Evolutionary conservation across 2,113 vertebrate species (phyloP).

Genomic region (Axis porcinus): DNA sequence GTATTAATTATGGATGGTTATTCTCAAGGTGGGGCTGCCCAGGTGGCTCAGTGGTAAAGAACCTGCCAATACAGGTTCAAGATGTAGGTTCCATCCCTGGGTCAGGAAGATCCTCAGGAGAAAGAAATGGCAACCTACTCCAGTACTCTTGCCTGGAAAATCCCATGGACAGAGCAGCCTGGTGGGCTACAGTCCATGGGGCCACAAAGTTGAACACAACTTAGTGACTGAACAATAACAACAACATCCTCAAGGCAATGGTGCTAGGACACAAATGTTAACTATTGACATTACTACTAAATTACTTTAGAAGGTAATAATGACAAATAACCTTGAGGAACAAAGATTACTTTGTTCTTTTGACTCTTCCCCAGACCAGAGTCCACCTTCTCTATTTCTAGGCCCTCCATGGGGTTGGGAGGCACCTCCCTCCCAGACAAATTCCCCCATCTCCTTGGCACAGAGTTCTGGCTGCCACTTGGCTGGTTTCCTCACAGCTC

Average conservation of each 20-base stretch:
- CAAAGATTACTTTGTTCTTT: background rate
- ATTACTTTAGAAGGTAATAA: background rate
- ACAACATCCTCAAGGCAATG: background rate
- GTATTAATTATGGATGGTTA: background rate
- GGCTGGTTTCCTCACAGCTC: background rate
- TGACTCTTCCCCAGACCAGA: background rate
- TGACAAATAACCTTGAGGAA: background rate
- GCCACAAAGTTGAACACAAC: background rate
- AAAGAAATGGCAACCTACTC: background rate
- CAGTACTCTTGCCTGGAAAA: background rate
- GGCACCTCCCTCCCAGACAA: background rate
- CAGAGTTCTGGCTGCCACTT: background rate
- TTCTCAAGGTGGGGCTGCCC: background rate
- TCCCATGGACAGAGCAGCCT: background rate
- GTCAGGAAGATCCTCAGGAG: background rate
- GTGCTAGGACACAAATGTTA: background rate
- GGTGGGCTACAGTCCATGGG: background rate
- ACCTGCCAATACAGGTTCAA: background rate
- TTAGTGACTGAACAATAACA: background rate
- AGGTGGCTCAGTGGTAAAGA: background rate
- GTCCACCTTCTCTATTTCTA: background rate
- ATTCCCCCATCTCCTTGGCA: background rate
- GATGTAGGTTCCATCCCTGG: background rate
- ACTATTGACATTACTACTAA: background rate
- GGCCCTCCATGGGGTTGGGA: background rate